phyloP scores from a whole-genome alignment of 1,140 invertebrate species.

The Orchestia grillus region DNA sequence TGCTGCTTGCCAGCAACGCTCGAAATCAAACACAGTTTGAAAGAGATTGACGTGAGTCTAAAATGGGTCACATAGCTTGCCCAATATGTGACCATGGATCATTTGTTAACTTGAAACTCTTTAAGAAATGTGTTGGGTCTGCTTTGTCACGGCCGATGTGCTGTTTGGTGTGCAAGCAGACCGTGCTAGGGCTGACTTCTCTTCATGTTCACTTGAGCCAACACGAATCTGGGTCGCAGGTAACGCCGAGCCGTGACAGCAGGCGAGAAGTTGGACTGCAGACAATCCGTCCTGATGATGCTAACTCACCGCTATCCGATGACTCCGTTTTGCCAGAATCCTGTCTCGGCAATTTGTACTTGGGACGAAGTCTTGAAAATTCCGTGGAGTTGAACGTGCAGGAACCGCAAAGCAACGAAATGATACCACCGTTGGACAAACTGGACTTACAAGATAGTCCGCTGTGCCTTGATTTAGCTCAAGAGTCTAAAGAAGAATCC shows the following conservation, averaged over 20 bases:
- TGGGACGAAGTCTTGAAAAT: background rate
- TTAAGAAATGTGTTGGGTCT: constrained; percentile 62
- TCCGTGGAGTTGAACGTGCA: constrained; percentile 31
- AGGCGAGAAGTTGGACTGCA: constrained; percentile 3
- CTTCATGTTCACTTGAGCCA: constrained; percentile 63
- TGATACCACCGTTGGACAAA: constrained; percentile 62
- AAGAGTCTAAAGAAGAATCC: background rate
- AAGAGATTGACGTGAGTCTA: background rate
- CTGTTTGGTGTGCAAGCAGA: constrained; percentile 63
- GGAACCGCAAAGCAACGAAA: constrained; percentile 58
- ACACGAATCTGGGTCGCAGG: constrained; percentile 47
- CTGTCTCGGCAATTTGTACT: background rate
- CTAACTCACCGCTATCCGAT: background rate
- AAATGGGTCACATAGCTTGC: constrained; percentile 64
- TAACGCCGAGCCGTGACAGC: background rate
- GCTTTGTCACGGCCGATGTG: constrained; percentile 60
- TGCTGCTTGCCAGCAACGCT: background rate
- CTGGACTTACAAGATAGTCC: constrained; percentile 57
- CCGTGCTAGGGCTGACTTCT: constrained; percentile 62
- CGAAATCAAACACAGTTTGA: background rate
- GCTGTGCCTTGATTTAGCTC: background rate
- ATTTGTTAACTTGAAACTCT: constrained; percentile 59
- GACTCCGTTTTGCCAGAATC: background rate
- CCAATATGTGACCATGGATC: constrained; percentile 64
- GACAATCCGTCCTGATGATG: background rate